A percentile compares a stretch with the other conserved stretches of the same genome.
These are phyloP conservation scores for Electrophaes corylata DNA, from an alignment of 2,888 invertebrate genomes.

Conservation along the genomic window DNA sequence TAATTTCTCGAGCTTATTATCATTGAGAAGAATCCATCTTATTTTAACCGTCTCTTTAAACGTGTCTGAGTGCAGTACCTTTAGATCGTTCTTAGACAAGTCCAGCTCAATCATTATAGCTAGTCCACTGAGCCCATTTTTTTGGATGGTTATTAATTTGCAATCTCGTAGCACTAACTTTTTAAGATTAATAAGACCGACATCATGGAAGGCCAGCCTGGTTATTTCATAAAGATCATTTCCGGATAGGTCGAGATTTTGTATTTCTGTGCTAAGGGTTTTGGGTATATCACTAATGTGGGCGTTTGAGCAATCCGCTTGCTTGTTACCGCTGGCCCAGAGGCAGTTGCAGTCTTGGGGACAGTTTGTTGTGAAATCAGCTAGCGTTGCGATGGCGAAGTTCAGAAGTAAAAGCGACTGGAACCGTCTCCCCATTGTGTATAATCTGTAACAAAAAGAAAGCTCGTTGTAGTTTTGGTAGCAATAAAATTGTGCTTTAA, in stretches of 20 bases:
- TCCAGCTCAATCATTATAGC: slow-evolving; percentile 92
- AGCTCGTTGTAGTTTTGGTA: slow-evolving; percentile 35
- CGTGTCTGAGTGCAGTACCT: slow-evolving; percentile 86
- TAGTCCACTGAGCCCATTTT: slow-evolving; percentile 90
- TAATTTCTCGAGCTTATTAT: slow-evolving; percentile 89
- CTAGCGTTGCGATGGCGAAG: slow-evolving; percentile 58
- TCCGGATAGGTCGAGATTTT: slow-evolving; percentile 88
- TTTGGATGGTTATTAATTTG: slow-evolving; percentile 88
- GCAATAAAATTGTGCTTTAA: slow-evolving; percentile 36
- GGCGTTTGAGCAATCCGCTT: slow-evolving; percentile 90
- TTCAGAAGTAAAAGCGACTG: slow-evolving; percentile 55
- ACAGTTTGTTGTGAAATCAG: slow-evolving; percentile 85
- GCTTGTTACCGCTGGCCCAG: slow-evolving; percentile 93
- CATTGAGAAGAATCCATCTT: slow-evolving; percentile 88
- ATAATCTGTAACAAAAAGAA: slow-evolving; percentile 68
- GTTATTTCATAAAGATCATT: slow-evolving; percentile 88
- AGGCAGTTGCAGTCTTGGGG: slow-evolving; percentile 90
- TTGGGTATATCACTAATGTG: slow-evolving; percentile 88
- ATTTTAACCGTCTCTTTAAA: slow-evolving; percentile 89
- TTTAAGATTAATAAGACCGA: slow-evolving; percentile 91
- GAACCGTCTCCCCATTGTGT: slow-evolving; percentile 64
- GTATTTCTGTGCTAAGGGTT: slow-evolving; percentile 88
- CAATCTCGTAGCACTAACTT: slow-evolving; percentile 91
- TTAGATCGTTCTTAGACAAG: slow-evolving; percentile 89
- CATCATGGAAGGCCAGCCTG: slow-evolving; percentile 87